phyloP scores from a whole-genome alignment of 2,888 invertebrate genomes.

The Thelaira solivaga region DNA sequence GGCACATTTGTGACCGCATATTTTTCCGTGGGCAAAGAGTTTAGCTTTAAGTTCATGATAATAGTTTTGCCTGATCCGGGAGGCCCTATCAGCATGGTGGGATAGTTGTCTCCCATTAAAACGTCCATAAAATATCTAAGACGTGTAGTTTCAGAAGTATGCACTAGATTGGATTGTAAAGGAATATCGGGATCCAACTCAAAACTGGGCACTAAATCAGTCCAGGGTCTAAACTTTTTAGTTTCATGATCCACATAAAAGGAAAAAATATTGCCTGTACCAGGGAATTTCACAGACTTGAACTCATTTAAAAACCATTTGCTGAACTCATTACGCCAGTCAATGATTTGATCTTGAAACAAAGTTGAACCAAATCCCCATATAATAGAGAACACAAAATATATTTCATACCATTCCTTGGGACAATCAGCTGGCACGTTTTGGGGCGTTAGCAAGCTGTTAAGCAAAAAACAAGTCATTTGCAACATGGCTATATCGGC shows the following conservation, averaged over 20 bases:
- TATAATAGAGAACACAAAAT: conserved; percentile 92
- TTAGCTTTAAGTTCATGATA: conserved; percentile 90
- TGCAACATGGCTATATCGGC: conserved; percentile 93
- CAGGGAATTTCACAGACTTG: conserved; percentile 92
- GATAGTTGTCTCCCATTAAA: conserved; percentile 85
- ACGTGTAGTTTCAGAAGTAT: conserved; percentile 92
- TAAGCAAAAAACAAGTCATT: conserved; percentile 91
- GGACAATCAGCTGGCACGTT: conserved; percentile 92
- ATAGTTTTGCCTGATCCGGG: conserved; percentile 96
- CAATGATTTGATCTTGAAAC: conserved; percentile 93
- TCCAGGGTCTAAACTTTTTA: conserved; percentile 92
- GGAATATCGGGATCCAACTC: conserved; percentile 92
- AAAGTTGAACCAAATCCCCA: conserved; percentile 97
- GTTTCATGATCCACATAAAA: conserved; percentile 92
- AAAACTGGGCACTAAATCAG: conserved; percentile 86
- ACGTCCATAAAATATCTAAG: conserved; percentile 92
- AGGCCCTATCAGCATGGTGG: conserved; percentile 93
- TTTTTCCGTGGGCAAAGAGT: conserved; percentile 82
- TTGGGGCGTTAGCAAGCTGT: conserved; percentile 87
- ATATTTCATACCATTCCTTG: conserved; percentile 94
- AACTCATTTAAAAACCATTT: conserved; percentile 97
- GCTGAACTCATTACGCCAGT: conserved; percentile 95
- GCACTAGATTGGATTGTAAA: conserved; percentile 86
- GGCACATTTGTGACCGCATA: conserved; percentile 92
- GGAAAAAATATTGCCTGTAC: conserved; percentile 89